These are phyloP conservation scores for Oxycera nigricornis DNA, from an alignment of 2,888 invertebrate species.

Conservation along the genomic window DNA sequence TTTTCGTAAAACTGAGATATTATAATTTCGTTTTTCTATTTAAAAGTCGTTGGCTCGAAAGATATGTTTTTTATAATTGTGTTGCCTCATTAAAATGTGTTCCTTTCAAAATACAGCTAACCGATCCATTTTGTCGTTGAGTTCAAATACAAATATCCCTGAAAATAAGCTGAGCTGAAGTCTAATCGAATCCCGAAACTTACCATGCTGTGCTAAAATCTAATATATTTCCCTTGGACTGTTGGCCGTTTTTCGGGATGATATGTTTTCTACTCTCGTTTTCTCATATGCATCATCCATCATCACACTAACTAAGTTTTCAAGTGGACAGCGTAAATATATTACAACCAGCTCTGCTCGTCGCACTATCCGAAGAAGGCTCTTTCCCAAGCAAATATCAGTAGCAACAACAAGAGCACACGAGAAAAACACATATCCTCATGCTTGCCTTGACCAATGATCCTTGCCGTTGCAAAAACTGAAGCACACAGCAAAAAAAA, in stretches of 20 bases:
- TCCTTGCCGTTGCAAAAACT: slow-evolving; percentile 3
- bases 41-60: too few relatives aligned
- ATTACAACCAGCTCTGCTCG: background rate
- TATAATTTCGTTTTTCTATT: too few relatives aligned
- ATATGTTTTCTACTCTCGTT: background rate
- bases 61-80: too few relatives aligned
- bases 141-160: too few relatives aligned
- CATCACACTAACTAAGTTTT: slow-evolving; percentile 33
- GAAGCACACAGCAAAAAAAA: slow-evolving; percentile 20
- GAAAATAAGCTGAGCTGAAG: too few relatives aligned
- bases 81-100: too few relatives aligned
- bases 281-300: slow-evolving; percentile 30
- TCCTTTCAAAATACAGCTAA: too few relatives aligned
- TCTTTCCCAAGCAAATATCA: slow-evolving; percentile 9
- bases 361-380: background rate
- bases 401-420: slow-evolving; percentile 2
- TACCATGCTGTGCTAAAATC: background rate
- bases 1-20: too few relatives aligned
- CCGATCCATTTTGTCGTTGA: too few relatives aligned
- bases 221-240: background rate
- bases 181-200: too few relatives aligned
- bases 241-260: background rate
- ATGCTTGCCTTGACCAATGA: background rate
- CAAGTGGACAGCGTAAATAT: slow-evolving; percentile 32
- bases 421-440: background rate